Percentiles rank a stretch among this genome's conserved stretches.
phyloP scores from a whole-genome alignment of 2,888 invertebrate genomes.

The Chymomyza caudatula region DNA sequence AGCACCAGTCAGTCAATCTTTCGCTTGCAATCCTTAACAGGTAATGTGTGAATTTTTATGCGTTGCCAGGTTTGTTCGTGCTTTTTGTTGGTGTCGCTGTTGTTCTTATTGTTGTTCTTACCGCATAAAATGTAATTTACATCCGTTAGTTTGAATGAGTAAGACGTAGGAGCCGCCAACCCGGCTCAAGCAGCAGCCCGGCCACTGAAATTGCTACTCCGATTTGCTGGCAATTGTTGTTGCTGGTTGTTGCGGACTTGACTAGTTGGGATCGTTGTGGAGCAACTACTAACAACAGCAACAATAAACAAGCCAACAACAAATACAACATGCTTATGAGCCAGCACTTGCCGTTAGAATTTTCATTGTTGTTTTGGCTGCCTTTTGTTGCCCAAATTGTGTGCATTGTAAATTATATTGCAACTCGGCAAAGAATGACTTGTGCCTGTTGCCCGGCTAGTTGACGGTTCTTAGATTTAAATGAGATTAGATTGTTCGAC shows the following conservation, averaged over 20 bases:
- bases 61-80: conserved; percentile 62
- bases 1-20: neutral
- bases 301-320: neutral
- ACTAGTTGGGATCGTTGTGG: neutral
- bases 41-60: conserved; percentile 72
- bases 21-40: conserved; percentile 60
- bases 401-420: conserved; percentile 13
- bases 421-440: neutral
- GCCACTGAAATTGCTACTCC: conserved; percentile 53
- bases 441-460: neutral
- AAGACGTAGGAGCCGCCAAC: conserved; percentile 32
- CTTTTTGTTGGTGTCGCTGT: conserved; percentile 50
- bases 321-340: conserved; percentile 25
- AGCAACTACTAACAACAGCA: neutral
- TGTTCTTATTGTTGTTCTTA: conserved; percentile 61
- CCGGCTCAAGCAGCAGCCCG: conserved; percentile 1
- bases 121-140: conserved; percentile 71
- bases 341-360: conserved; percentile 54
- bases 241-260: neutral
- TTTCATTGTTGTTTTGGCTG: conserved; percentile 47
- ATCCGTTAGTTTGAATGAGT: conserved; percentile 61
- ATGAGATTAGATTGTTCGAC: conserved; percentile 1
- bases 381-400: conserved; percentile 33
- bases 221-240: conserved; percentile 35
- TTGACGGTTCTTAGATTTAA: conserved; percentile 15